phyloP scores from a whole-genome alignment of 2,797 vertebrate genomes.

The Gambusia yucatana region DNA sequence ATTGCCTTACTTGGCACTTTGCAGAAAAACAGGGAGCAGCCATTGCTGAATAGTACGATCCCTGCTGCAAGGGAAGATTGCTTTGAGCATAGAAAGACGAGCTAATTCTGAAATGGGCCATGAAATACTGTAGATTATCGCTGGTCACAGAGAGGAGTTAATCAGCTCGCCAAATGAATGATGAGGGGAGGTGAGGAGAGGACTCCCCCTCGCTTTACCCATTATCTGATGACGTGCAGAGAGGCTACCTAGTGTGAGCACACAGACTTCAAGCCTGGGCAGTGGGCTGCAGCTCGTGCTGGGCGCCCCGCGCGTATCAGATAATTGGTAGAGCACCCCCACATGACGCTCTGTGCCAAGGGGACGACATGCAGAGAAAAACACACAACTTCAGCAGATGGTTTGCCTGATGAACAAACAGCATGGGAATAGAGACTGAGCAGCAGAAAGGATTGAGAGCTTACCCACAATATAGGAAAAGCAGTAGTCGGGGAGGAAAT shows the following conservation, averaged over 20 bases:
- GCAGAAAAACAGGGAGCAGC: constrained; percentile 50
- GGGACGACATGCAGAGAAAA: constrained; percentile 68
- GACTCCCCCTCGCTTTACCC: constrained; percentile 57
- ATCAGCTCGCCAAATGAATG: constrained; percentile 71
- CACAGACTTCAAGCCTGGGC: constrained; percentile 63
- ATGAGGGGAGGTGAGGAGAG: constrained; percentile 57
- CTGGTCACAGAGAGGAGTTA: constrained; percentile 68
- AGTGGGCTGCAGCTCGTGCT: constrained; percentile 66
- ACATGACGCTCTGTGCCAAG: constrained; percentile 60
- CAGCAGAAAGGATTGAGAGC: constrained; percentile 34
- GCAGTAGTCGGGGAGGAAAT: constrained; percentile 21
- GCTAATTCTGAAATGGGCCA: constrained; percentile 75
- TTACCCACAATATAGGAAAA: constrained; percentile 38
- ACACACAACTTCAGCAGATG: constrained; percentile 81
- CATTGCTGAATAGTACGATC: constrained; percentile 52
- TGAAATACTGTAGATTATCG: constrained; percentile 74
- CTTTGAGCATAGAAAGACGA: constrained; percentile 58
- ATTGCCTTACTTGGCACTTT: constrained; percentile 63
- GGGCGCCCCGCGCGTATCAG: constrained; percentile 66
- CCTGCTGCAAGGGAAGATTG: constrained; percentile 47
- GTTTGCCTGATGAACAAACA: constrained; percentile 81
- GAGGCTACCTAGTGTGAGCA: constrained; percentile 73
- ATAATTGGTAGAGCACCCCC: constrained; percentile 77
- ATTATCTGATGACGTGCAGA: constrained; percentile 62
- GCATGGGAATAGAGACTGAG: constrained; percentile 63